A percentile compares a stretch with the other conserved stretches of the same genome.
phyloP scores from a whole-genome alignment of 2,888 invertebrate species.

The Rhaphigaster nebulosa region DNA sequence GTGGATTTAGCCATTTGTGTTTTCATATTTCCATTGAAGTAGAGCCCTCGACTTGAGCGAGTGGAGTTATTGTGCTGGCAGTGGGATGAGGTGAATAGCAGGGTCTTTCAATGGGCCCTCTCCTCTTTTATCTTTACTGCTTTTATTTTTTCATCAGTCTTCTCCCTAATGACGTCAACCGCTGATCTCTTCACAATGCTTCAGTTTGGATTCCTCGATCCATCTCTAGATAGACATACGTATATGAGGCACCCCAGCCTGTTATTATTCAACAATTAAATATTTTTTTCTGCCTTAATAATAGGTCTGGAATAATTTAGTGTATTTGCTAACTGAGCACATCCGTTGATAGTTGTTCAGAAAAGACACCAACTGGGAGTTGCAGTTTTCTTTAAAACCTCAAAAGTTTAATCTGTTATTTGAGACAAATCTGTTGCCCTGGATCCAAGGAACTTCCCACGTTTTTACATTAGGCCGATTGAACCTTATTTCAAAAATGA shows the following conservation, averaged over 20 bases:
- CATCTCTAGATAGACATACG: neutral
- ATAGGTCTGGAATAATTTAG: neutral
- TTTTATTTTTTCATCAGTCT: neutral
- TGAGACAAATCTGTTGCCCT: too few relatives aligned
- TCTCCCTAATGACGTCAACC: neutral
- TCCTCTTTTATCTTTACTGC: neutral
- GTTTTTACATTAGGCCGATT: too few relatives aligned
- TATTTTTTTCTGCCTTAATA: neutral
- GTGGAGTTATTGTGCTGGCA: neutral
- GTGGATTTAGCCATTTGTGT: too few relatives aligned
- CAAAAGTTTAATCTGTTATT: too few relatives aligned
- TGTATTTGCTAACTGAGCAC: neutral
- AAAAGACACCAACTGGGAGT: too few relatives aligned
- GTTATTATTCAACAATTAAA: neutral
- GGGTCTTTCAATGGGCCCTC: neutral
- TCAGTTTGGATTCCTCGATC: neutral
- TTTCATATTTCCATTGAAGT: neutral
- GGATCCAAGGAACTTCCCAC: too few relatives aligned
- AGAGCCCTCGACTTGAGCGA: neutral
- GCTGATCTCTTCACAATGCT: neutral
- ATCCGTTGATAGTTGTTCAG: neutral
- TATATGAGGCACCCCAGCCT: too few relatives aligned
- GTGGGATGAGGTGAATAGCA: neutral
- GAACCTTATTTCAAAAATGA: too few relatives aligned
- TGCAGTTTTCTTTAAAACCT: too few relatives aligned